phyloP scores from a whole-genome alignment of 2,113 vertebrate genomes.

The Ochotona princeps region DNA sequence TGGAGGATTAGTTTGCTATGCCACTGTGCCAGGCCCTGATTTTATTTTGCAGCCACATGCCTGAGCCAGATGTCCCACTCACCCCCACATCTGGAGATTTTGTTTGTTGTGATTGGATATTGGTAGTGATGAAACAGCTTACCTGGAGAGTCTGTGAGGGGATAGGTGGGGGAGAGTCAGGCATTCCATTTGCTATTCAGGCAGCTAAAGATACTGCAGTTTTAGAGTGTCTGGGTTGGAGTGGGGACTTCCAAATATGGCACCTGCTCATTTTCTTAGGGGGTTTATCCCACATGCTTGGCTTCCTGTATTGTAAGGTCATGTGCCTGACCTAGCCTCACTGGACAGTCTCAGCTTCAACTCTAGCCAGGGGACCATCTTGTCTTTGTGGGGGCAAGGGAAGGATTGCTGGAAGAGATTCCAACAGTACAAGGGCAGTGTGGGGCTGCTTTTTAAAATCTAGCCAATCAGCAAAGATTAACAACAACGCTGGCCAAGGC shows the following conservation, averaged over 20 bases:
- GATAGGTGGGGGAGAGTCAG: background rate
- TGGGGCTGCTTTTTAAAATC: background rate
- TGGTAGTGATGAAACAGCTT: background rate
- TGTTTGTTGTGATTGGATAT: background rate
- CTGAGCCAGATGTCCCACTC: background rate
- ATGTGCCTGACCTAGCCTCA: background rate
- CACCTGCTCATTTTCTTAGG: background rate
- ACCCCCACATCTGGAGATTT: background rate
- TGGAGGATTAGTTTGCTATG: too few relatives aligned
- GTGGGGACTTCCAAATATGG: too few relatives aligned
- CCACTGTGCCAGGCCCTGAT: background rate
- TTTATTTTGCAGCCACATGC: background rate
- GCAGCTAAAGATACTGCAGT: background rate
- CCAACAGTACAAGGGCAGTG: background rate
- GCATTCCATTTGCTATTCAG: background rate
- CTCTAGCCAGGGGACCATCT: background rate
- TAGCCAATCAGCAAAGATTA: background rate
- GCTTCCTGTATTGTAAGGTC: background rate
- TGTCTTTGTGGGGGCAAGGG: background rate
- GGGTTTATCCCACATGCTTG: background rate
- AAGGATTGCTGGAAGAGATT: background rate
- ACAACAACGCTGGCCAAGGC: too few relatives aligned
- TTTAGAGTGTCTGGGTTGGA: background rate
- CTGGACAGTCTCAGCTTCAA: background rate
- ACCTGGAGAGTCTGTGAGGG: too few relatives aligned